phyloP scores from a whole-genome alignment of 2,113 vertebrate genomes.

The Atrichornis clamosus region DNA sequence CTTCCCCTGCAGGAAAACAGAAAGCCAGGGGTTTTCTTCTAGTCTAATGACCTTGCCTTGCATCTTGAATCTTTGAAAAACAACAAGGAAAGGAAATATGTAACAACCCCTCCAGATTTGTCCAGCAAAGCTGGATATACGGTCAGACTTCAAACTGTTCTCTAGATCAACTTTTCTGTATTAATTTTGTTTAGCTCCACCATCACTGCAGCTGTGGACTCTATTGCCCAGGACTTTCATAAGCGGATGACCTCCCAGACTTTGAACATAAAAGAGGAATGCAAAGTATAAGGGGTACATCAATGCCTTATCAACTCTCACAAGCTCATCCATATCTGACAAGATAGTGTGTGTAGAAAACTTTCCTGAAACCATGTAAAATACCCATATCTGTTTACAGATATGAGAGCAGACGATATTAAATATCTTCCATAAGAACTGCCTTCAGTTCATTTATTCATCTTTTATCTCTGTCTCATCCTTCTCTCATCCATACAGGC shows the following conservation, averaged over 20 bases:
- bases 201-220: rapidly evolving
- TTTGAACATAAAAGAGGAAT: not conserved
- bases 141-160: not conserved
- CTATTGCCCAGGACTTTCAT: not conserved
- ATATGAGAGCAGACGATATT: not conserved
- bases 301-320: not conserved
- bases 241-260: not conserved
- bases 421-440: not conserved
- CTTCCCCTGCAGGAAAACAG: not conserved
- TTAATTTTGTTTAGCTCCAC: not conserved
- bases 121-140: not conserved
- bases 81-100: not conserved
- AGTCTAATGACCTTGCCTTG: not conserved
- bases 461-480: not conserved
- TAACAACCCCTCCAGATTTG: not conserved
- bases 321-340: not conserved
- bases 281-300: not conserved
- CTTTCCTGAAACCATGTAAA: not conserved
- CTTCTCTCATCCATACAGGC: not conserved
- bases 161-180: not conserved
- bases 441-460: not conserved
- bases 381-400: not conserved
- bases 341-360: not conserved
- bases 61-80: not conserved
- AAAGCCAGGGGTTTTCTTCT: not conserved